phyloP scores from a whole-genome alignment of 2,888 invertebrate genomes.

The Dione vanillae region DNA sequence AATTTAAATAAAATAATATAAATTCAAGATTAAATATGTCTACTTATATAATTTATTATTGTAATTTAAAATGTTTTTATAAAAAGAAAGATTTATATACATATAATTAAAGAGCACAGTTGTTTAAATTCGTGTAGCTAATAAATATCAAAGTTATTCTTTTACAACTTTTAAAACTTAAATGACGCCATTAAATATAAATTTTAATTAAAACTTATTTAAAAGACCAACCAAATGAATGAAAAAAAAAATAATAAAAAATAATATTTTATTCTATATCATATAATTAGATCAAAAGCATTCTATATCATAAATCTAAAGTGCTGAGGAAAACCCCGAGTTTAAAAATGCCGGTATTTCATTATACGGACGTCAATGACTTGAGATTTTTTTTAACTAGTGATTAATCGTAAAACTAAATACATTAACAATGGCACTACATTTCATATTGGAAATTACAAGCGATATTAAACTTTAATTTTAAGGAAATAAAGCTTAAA shows the following conservation, averaged over 20 bases:
- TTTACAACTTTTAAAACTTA: background rate
- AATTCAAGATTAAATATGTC: too few relatives aligned
- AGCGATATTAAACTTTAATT: slow-evolving; percentile 28
- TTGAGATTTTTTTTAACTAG: slow-evolving; percentile 33
- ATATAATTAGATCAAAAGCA: slow-evolving; percentile 26
- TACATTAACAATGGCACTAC: slow-evolving; percentile 32
- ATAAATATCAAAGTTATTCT: slow-evolving; percentile 12
- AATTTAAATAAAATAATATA: too few relatives aligned
- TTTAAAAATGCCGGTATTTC: slow-evolving; percentile 23
- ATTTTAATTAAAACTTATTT: background rate
- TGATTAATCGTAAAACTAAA: slow-evolving; percentile 36
- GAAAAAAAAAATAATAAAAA: slow-evolving; percentile 1
- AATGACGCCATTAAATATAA: slow-evolving; percentile 5
- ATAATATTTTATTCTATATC: slow-evolving; percentile 9
- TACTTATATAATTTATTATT: background rate
- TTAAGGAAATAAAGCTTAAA: slow-evolving; percentile 2
- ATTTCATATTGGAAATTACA: slow-evolving; percentile 7
- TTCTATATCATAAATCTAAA: slow-evolving; percentile 24
- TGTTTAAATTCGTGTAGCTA: slow-evolving; percentile 1
- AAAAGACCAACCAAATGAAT: background rate
- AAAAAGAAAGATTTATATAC: background rate
- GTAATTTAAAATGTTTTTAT: background rate
- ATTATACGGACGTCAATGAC: slow-evolving; percentile 36
- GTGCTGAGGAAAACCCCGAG: slow-evolving; percentile 24
- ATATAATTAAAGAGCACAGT: slow-evolving; percentile 1